These are phyloP conservation scores for Antigone vipio DNA, from an alignment of 2,113 vertebrate genomes.

Conservation along the genomic window DNA sequence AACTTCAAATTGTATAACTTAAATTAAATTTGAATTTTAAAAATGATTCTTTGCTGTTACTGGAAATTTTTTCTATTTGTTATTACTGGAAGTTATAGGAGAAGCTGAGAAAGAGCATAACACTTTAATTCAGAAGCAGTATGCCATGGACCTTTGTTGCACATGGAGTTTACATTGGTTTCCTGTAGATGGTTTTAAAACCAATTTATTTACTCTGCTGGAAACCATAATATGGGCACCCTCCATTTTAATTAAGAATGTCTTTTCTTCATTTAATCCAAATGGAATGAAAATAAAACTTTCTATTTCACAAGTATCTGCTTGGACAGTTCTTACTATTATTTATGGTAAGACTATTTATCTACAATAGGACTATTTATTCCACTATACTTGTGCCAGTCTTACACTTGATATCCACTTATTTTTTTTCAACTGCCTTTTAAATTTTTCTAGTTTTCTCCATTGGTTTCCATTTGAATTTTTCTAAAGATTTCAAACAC, in stretches of 20 bases:
- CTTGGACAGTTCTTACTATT: background rate
- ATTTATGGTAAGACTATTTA: background rate
- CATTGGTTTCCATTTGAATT: background rate
- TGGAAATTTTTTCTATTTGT: background rate
- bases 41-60: background rate
- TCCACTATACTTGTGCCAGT: background rate
- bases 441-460: background rate
- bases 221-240: background rate
- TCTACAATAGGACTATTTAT: background rate
- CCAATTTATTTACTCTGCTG: background rate
- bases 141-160: background rate
- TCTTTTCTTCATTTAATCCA: background rate
- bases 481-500: background rate
- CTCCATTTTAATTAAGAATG: background rate
- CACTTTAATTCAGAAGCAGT: background rate
- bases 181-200: background rate
- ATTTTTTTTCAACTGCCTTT: background rate
- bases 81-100: background rate
- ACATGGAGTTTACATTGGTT: background rate
- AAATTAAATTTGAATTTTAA: background rate
- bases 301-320: background rate
- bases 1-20: background rate
- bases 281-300: background rate
- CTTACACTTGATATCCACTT: background rate
- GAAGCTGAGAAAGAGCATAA: background rate